Percentiles rank a stretch among this genome's conserved stretches.
Conservation (phyloP, 2,113 vertebrate species). For the Channa argus region DNA sequence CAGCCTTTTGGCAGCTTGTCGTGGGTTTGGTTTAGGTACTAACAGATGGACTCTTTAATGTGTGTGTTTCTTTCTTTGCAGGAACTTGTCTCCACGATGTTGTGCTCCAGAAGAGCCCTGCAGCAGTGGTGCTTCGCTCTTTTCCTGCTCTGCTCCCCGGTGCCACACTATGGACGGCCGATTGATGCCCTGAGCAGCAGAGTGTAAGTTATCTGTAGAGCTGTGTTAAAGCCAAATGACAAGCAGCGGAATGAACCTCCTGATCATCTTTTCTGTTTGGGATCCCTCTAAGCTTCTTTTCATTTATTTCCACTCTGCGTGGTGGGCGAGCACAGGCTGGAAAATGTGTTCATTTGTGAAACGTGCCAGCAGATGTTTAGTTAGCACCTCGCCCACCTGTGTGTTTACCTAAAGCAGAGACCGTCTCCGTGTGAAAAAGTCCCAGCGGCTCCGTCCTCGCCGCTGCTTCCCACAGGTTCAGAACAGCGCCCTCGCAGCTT, state of each 20-base stretch:
- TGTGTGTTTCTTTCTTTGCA: slow-evolving; percentile 21
- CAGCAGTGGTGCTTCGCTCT: slow-evolving; percentile 90
- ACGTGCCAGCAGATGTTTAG: slow-evolving; percentile 67
- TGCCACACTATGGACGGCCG: slow-evolving; percentile 87
- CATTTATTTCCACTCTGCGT: slow-evolving; percentile 6
- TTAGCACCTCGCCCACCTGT: slow-evolving; percentile 72
- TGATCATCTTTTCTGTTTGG: background rate
- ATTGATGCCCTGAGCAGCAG: slow-evolving; percentile 88
- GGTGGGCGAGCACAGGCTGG: slow-evolving; percentile 59
- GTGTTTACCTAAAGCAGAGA: slow-evolving; percentile 65
- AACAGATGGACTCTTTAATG: background rate
- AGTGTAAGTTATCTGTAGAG: slow-evolving; percentile 84
- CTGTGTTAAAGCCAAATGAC: too few species aligned
- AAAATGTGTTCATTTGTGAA: slow-evolving; percentile 71
- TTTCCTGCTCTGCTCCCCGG: slow-evolving; percentile 91
- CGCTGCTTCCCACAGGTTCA: background rate
- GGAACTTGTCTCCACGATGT: slow-evolving; percentile 67
- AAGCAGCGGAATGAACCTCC: background rate
- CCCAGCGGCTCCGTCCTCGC: slow-evolving; percentile 5
- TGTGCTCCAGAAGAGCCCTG: slow-evolving; percentile 86
- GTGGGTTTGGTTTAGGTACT: background rate
- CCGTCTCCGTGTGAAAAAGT: slow-evolving; percentile 45
- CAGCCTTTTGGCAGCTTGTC: slow-evolving; percentile 17
- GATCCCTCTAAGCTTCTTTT: background rate
- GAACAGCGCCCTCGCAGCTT: background rate